A percentile compares a stretch with the other conserved stretches of the same genome.
Evolutionary conservation across 2,888 invertebrate species (phyloP).

Genomic region (Eilema griseolum): DNA sequence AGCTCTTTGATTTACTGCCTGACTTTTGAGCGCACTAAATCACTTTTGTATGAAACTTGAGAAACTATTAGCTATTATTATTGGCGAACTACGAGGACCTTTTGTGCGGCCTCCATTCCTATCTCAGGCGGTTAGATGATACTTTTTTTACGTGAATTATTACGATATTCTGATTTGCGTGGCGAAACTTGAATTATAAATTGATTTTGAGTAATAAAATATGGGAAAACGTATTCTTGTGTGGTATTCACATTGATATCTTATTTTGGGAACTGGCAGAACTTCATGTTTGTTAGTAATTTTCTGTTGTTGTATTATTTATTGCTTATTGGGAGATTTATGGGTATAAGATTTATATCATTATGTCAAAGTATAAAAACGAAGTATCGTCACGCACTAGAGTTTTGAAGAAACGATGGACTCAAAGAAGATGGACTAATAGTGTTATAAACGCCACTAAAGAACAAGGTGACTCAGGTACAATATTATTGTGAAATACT

Average conservation of each 20-base stretch:
- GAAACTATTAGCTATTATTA: constrained; percentile 86
- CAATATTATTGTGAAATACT: too few relatives aligned
- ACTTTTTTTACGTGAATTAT: constrained; percentile 71
- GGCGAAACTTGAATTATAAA: constrained; percentile 70
- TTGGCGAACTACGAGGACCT: constrained; percentile 75
- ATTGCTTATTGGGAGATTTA: constrained; percentile 35
- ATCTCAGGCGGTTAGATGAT: constrained; percentile 57
- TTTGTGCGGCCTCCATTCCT: constrained; percentile 70
- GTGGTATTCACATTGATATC: constrained; percentile 55
- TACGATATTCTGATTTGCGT: constrained; percentile 74
- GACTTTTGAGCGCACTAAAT: constrained; percentile 84
- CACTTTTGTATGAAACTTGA: constrained; percentile 83
- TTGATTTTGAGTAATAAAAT: constrained; percentile 57
- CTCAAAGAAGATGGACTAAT: not conserved
- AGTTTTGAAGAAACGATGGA: not conserved
- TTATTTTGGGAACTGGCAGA: constrained; percentile 52
- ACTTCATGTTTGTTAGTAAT: constrained; percentile 34
- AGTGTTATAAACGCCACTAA: not conserved
- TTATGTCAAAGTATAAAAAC: constrained; percentile 15
- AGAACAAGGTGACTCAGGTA: too few relatives aligned
- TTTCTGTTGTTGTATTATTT: constrained; percentile 26
- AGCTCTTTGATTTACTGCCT: constrained; percentile 81
- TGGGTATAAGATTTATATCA: constrained; percentile 25
- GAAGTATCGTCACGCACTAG: constrained; percentile 23
- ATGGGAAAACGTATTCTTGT: constrained; percentile 52